Evolutionary conservation across 2,113 vertebrate genomes (phyloP).

Genomic region (Diadophis punctatus): DNA sequence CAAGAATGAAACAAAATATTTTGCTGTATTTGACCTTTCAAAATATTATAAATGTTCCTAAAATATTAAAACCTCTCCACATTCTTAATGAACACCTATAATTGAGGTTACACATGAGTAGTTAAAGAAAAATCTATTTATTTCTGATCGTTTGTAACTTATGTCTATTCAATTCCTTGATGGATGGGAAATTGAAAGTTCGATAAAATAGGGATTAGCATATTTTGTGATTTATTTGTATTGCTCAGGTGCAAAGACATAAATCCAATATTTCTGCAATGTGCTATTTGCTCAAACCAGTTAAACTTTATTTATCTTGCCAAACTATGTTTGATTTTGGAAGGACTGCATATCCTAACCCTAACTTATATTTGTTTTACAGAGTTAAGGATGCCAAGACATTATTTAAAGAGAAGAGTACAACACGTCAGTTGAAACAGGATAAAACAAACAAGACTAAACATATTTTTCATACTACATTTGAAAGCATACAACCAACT

Average conservation of each 20-base stretch:
- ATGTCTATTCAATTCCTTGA: background rate
- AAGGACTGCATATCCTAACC: constrained; percentile 45
- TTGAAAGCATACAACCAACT: background rate
- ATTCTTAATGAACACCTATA: background rate
- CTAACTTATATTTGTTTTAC: constrained; percentile 46
- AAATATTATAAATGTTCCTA: background rate
- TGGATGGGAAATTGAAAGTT: constrained; percentile 15
- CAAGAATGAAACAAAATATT: background rate
- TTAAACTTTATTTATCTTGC: constrained; percentile 56
- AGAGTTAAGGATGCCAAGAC: constrained; percentile 56
- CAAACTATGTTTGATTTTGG: constrained; percentile 6
- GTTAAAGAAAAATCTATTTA: background rate
- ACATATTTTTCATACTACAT: background rate
- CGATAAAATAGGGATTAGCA: constrained; percentile 15
- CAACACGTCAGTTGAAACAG: constrained; percentile 51
- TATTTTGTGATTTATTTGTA: constrained; percentile 46
- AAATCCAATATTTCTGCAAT: constrained; percentile 48
- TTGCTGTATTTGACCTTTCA: background rate
- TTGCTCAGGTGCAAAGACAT: constrained; percentile 55
- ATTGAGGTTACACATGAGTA: background rate
- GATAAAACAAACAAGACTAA: constrained; percentile 43
- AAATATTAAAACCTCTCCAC: background rate
- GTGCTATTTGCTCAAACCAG: constrained; percentile 23
- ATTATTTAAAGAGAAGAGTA: constrained; percentile 58
- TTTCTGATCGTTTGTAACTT: background rate